Evolutionary conservation across 2,113 vertebrate species (phyloP).

Genomic region (Mirza zaza): DNA sequence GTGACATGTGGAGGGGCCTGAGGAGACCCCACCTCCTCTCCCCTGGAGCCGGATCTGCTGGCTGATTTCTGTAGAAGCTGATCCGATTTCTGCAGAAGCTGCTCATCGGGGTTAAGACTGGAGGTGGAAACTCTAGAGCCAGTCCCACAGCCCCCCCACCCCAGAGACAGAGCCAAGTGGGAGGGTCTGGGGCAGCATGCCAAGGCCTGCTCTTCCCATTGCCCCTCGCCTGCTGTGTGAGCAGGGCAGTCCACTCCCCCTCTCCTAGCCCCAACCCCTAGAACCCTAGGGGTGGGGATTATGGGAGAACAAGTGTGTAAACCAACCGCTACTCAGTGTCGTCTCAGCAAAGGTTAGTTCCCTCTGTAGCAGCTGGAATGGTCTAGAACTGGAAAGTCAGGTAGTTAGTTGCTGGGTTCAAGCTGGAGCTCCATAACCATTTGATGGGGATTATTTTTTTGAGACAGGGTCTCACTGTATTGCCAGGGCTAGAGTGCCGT

Average conservation of each 20-base stretch:
- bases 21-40: neutral
- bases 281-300: neutral
- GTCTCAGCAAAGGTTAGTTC: neutral
- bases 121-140: neutral
- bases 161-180: neutral
- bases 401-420: neutral
- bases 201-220: neutral
- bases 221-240: neutral
- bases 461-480: too few relatives aligned
- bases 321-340: neutral
- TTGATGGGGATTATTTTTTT: neutral
- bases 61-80: neutral
- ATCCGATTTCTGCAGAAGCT: neutral
- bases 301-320: neutral
- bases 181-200: neutral
- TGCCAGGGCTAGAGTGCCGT: too few relatives aligned
- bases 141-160: neutral
- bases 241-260: neutral
- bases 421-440: neutral
- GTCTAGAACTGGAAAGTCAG: neutral
- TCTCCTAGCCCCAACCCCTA: neutral
- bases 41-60: neutral
- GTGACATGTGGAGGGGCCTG: neutral
- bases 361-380: neutral
- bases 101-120: neutral